Evolutionary conservation across 2,888 invertebrate species (phyloP), one percentile per base, ranked within the genome.

Genomic region (Dryococelus australis): DNA sequence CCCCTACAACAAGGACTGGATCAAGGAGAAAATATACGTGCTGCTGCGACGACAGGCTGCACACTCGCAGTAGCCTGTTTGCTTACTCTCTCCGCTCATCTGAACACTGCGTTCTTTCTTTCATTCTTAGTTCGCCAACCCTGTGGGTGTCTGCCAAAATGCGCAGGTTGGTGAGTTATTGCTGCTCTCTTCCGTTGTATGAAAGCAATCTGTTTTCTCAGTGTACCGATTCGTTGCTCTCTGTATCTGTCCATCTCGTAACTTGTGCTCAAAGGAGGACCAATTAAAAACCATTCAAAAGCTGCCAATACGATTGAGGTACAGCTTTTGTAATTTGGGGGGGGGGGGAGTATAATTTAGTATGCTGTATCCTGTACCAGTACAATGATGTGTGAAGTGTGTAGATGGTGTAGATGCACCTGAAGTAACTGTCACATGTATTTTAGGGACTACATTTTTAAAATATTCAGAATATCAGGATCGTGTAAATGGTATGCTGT

Each of bases 1-100:
- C 1, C 99, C 99, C 0, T 99, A 99, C 93, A 99, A 99, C 92
- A 99, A 99, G 93, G 99, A 98, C 91, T 99, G 99, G 99, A 98
- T 99, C 88, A 99, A 99, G 92, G 99, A 99, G 92, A 99, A 99
- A 92, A 99, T 99, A 89, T 99, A 99, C 92, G 97, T 99, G 8
- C 93, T 99, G 90, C 93, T 99, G 89, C 91, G 94, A 90, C 96
- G 98, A 90, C 98, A 99, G 93, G 97, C 97, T 0, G 65, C 65
- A 65, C 65, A 65, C 24, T 65, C 65, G 13, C 65, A 65, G 65
- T 65, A 65, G 65, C 6, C 24, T 20, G 24, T 20, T 8, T 65
- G 13, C 24, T 47, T 0, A 3, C 1, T 16, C 16, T 6, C 47
- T 16, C 16, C 47, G 47, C 10, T 47, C 47, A 47, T 47, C 47